phyloP scores from a whole-genome alignment of 2,113 vertebrate genomes.

The Hydrolagus affinis region DNA sequence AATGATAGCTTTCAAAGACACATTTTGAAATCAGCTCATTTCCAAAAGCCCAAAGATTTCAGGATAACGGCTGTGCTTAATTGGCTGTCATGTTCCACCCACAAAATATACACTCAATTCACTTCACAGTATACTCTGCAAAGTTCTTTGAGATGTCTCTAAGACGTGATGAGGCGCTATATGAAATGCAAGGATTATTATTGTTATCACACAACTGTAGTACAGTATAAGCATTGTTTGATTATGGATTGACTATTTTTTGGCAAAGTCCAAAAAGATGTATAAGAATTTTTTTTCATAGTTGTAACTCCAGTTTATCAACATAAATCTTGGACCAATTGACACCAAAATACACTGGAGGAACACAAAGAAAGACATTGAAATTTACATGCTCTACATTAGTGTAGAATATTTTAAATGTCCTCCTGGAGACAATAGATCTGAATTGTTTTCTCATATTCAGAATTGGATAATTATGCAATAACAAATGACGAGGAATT shows the following conservation, averaged over 20 bases:
- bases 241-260: background rate
- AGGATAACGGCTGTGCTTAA: background rate
- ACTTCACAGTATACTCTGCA: too few species aligned
- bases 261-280: background rate
- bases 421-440: background rate
- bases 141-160: too few species aligned
- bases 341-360: background rate
- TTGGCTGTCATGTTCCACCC: background rate
- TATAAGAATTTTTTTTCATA: background rate
- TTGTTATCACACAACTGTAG: too few species aligned
- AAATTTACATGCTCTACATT: background rate
- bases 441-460: background rate
- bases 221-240: too few species aligned
- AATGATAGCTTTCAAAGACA: background rate
- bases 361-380: background rate
- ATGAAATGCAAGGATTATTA: too few species aligned
- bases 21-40: conserved; percentile 5
- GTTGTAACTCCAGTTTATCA: conserved; percentile 8
- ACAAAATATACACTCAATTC: too few species aligned
- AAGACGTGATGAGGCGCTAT: too few species aligned
- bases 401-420: background rate
- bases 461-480: background rate
- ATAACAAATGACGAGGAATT: background rate
- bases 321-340: background rate
- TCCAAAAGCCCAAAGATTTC: conserved; percentile 6